These are phyloP conservation scores for Tichodroma muraria DNA, from an alignment of 2,113 vertebrate species.

Conservation along the genomic window DNA sequence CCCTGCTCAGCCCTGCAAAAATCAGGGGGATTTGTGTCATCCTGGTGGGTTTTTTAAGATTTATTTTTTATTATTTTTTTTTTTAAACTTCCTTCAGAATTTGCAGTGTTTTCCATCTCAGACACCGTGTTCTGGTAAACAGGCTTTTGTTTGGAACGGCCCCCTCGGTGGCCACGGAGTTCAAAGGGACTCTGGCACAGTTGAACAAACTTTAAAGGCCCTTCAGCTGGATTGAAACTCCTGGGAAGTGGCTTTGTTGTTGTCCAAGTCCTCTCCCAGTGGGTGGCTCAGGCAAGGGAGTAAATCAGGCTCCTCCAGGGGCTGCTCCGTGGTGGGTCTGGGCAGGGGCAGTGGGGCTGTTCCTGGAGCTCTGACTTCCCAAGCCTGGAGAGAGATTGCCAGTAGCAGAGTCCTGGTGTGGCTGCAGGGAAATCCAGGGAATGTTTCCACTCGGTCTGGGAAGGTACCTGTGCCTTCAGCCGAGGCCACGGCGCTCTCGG, in stretches of 20 bases:
- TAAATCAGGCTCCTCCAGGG: not conserved
- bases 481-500: not conserved
- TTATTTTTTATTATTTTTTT: not conserved
- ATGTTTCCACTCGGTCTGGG: not conserved
- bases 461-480: not conserved
- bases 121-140: not conserved
- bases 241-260: not conserved
- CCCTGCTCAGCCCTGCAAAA: not conserved
- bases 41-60: not conserved
- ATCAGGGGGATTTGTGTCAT: not conserved
- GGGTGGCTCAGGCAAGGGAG: not conserved
- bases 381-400: not conserved
- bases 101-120: not conserved
- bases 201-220: not conserved
- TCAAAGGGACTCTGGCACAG: constrained; percentile 2
- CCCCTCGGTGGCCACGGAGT: not conserved
- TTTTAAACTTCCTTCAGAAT: not conserved
- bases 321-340: not conserved
- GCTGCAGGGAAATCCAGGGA: not conserved
- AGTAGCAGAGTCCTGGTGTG: not conserved
- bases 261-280: not conserved
- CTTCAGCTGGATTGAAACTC: not conserved
- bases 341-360: not conserved
- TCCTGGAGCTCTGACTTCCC: not conserved
- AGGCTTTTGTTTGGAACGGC: not conserved